A percentile compares a stretch with the other conserved stretches of the same genome.
Evolutionary conservation across 1,140 invertebrate species (phyloP).

Genomic region (Dendroctonus ponderosae): DNA sequence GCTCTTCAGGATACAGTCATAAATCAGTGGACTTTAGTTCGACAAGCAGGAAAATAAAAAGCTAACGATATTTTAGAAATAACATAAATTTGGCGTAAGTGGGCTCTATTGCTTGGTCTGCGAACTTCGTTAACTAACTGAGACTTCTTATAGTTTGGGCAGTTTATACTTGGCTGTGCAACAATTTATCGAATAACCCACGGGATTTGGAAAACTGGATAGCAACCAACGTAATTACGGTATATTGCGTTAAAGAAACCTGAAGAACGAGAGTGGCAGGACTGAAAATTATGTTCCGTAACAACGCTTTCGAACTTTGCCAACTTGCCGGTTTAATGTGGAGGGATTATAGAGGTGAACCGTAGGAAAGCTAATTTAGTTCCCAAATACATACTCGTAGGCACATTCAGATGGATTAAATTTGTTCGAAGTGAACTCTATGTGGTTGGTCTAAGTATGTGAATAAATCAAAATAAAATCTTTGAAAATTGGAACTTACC

Average conservation of each 20-base stretch:
- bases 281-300: conserved; percentile 2
- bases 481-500: conserved; percentile 11
- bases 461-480: too few species aligned
- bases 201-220: conserved; percentile 7
- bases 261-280: background rate
- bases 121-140: too few species aligned
- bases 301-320: conserved; percentile 2
- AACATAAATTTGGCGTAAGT: too few species aligned
- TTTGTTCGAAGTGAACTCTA: too few species aligned
- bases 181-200: conserved; percentile 15
- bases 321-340: background rate
- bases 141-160: background rate
- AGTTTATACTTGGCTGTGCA: conserved; percentile 14
- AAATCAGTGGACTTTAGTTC: conserved; percentile 1
- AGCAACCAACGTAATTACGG: conserved; percentile 17
- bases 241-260: conserved; percentile 6
- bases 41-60: too few species aligned
- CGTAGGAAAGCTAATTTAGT: too few species aligned
- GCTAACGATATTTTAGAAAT: too few species aligned
- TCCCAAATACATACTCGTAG: too few species aligned
- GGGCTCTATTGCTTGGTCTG: too few species aligned
- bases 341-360: too few species aligned
- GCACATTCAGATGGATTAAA: too few species aligned
- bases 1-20: conserved; percentile 10
- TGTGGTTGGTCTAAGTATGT: too few species aligned